Evolutionary conservation across 1,140 invertebrate genomes (phyloP).

Genomic region (Solen grandis): DNA sequence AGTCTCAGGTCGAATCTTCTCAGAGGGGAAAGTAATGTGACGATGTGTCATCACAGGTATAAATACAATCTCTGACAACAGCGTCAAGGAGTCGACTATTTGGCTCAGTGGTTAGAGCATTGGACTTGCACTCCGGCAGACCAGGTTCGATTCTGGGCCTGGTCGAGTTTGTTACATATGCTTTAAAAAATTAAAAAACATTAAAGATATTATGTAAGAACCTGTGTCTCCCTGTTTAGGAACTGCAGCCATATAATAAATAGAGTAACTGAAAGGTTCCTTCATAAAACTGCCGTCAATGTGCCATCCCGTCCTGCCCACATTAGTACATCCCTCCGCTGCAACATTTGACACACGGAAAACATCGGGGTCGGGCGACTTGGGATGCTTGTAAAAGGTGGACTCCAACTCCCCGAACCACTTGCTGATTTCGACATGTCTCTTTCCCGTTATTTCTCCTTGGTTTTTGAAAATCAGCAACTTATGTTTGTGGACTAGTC

Average conservation of each 20-base stretch:
- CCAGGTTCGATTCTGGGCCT: no score
- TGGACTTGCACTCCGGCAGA: not conserved
- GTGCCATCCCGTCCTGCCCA: slow-evolving; percentile 83
- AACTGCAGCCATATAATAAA: slow-evolving; percentile 81
- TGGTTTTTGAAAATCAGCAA: slow-evolving; percentile 82
- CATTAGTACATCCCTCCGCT: slow-evolving; percentile 81
- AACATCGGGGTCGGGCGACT: slow-evolving; percentile 82
- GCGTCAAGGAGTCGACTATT: no score
- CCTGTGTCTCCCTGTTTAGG: slow-evolving; percentile 80
- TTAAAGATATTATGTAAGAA: no score
- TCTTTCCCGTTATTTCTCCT: slow-evolving; percentile 79
- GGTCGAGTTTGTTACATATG: no score
- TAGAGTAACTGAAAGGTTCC: slow-evolving; percentile 81
- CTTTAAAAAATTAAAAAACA: no score
- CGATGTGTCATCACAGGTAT: no score
- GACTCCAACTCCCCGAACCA: slow-evolving; percentile 83
- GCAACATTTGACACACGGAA: slow-evolving; percentile 82
- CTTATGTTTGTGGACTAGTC: slow-evolving; percentile 79
- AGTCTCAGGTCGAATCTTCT: no score
- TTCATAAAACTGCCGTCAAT: slow-evolving; percentile 83
- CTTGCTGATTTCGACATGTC: slow-evolving; percentile 82
- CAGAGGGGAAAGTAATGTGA: no score
- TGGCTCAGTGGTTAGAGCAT: no score
- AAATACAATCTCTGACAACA: no score
- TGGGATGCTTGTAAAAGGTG: slow-evolving; percentile 82